phyloP scores from a whole-genome alignment of 2,113 vertebrate genomes.

The Aldabrachelys gigantea region DNA sequence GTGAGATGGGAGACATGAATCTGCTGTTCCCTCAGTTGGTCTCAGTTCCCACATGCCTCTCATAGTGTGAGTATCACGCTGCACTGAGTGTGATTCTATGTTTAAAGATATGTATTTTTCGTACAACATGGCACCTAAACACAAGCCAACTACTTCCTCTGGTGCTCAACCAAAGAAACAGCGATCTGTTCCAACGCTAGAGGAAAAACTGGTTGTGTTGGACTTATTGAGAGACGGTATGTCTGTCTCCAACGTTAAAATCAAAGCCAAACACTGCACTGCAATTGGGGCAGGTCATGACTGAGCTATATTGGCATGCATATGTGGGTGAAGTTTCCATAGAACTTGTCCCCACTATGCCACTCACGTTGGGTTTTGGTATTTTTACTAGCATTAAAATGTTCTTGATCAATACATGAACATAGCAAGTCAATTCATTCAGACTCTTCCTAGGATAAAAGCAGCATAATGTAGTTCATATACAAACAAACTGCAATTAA shows the following conservation, averaged over 20 bases:
- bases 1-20: too few species aligned
- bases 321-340: neutral
- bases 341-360: neutral
- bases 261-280: conserved; percentile 22
- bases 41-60: too few species aligned
- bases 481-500: neutral
- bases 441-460: neutral
- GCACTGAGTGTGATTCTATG: too few species aligned
- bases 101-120: too few species aligned
- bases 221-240: too few species aligned
- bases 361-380: neutral
- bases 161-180: too few species aligned
- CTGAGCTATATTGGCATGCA: neutral
- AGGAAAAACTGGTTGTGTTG: too few species aligned
- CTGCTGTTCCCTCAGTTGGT: too few species aligned
- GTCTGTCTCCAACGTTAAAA: neutral
- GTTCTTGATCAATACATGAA: neutral
- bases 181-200: too few species aligned
- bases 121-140: too few species aligned
- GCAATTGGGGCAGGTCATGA: conserved; percentile 42
- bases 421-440: neutral
- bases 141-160: too few species aligned
- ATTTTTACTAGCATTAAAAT: neutral
- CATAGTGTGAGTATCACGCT: too few species aligned
- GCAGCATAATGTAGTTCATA: neutral